phyloP scores from a whole-genome alignment of 2,797 vertebrate species.

The Lagorchestes hirsutus region DNA sequence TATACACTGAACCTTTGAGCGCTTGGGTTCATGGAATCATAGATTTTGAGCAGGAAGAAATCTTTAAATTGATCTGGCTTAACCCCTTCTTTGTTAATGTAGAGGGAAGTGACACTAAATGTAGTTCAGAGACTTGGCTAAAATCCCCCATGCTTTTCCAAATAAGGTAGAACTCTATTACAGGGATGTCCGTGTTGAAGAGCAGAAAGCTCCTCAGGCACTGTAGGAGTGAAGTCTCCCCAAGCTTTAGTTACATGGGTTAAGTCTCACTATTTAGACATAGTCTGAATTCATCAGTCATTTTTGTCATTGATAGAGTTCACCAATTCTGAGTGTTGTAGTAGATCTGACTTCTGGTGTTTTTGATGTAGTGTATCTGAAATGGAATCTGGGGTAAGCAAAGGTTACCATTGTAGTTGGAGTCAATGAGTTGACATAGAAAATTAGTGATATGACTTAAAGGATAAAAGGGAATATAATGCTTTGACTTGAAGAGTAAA shows the following conservation, averaged over 20 bases:
- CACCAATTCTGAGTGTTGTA: background rate
- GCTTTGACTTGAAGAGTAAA: background rate
- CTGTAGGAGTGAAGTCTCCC: background rate
- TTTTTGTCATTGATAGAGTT: background rate
- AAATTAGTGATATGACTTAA: background rate
- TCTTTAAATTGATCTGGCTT: background rate
- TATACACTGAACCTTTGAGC: background rate
- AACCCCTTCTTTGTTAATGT: background rate
- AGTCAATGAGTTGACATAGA: background rate
- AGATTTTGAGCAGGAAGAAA: background rate
- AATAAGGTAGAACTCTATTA: background rate
- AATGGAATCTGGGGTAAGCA: background rate
- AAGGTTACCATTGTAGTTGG: background rate
- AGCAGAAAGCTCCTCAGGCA: background rate
- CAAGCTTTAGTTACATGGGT: no score
- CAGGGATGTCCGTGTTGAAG: background rate
- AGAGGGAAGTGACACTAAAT: background rate
- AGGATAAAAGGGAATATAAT: background rate
- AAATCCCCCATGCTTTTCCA: background rate
- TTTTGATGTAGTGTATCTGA: background rate
- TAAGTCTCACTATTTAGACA: background rate
- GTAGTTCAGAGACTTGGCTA: background rate
- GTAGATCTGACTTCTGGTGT: background rate
- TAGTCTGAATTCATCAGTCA: background rate
- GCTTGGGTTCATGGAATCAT: background rate